These are phyloP conservation scores for Agapornis canus DNA, from an alignment of 2,797 vertebrate species.

Conservation along the genomic window DNA sequence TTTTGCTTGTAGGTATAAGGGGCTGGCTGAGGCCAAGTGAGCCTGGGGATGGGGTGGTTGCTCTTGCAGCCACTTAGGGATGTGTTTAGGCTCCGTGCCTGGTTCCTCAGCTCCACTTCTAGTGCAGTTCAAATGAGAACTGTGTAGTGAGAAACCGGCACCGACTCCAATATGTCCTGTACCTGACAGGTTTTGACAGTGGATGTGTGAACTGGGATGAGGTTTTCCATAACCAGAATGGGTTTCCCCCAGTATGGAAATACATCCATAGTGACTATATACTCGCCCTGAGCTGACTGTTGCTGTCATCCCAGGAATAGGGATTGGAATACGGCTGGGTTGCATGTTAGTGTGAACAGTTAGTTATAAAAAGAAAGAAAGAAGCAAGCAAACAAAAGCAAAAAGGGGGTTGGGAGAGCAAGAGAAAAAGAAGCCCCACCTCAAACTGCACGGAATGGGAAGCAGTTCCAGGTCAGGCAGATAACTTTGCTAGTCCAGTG, in stretches of 20 bases:
- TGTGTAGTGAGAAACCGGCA: background rate
- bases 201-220: background rate
- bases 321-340: background rate
- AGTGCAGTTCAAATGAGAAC: background rate
- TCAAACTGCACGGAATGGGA: background rate
- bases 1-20: background rate
- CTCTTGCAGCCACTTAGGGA: fast-evolving
- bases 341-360: background rate
- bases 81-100: fast-evolving
- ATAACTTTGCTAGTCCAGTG: background rate
- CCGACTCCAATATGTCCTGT: fast-evolving
- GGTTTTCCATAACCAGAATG: background rate
- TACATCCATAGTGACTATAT: fast-evolving
- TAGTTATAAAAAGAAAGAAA: background rate
- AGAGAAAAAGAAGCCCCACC: background rate
- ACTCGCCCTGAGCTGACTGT: background rate
- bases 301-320: background rate
- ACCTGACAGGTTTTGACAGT: background rate
- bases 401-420: fast-evolving
- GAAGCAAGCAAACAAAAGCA: background rate
- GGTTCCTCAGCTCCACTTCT: background rate
- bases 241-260: background rate
- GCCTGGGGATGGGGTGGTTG: fast-evolving
- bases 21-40: background rate
- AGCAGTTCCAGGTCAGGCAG: background rate